A percentile compares a stretch with the other conserved stretches of the same genome.
Conservation (phyloP, 2,888 invertebrate genomes). For the Caenorhabditis japonica region DNA sequence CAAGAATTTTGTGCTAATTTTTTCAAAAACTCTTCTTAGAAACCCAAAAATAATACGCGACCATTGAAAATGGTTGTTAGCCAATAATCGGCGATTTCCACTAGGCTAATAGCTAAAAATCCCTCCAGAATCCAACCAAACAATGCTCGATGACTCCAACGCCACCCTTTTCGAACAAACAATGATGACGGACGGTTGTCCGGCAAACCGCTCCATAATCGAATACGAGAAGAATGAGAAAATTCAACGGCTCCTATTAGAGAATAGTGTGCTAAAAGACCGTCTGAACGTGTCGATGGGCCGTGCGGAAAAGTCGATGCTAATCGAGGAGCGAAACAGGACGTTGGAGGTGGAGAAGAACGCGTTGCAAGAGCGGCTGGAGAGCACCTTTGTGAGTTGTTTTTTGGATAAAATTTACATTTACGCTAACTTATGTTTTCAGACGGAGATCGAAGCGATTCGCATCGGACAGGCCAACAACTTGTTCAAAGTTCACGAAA, state of each 20-base stretch:
- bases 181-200: constrained; percentile 42
- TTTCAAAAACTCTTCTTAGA: no score
- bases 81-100: no score
- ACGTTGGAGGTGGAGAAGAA: constrained; percentile 38
- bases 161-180: constrained; percentile 22
- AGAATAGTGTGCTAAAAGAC: constrained; percentile 53
- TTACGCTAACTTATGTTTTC: constrained; percentile 2
- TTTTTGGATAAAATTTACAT: not conserved
- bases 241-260: constrained; percentile 44
- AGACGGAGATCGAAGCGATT: constrained; percentile 50
- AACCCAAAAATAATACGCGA: no score
- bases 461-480: constrained; percentile 36
- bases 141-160: constrained; percentile 25
- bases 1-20: no score
- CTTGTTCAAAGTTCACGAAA: constrained; percentile 26
- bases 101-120: not conserved
- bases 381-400: constrained; percentile 47
- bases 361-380: constrained; percentile 33
- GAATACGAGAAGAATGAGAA: constrained; percentile 56
- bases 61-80: no score
- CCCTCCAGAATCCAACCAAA: constrained; percentile 8
- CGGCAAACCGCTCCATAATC: constrained; percentile 27
- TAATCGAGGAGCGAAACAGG: constrained; percentile 43
- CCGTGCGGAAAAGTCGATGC: constrained; percentile 44
- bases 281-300: constrained; percentile 40